These are phyloP conservation scores for Aurelia aurita complex sp. Pacific DNA, from an alignment of 30 jellyfish, hydroid and myxozoan species.

Conservation along the genomic window DNA sequence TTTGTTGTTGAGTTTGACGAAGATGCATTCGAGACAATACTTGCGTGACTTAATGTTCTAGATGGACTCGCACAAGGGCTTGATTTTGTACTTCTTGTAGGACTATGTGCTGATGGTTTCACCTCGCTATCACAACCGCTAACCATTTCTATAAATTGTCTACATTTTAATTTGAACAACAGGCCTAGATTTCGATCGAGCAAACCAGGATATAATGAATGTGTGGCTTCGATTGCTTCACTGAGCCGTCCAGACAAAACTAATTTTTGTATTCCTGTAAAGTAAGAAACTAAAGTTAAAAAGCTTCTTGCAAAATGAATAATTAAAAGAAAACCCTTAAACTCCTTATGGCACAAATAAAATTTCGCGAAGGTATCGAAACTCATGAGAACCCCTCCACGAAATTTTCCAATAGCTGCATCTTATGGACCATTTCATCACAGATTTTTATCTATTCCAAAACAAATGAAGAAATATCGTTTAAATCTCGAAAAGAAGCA, in stretches of 20 bases:
- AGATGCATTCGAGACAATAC: constrained; percentile 13
- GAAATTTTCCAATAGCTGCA: too few species aligned
- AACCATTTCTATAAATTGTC: constrained; percentile 98
- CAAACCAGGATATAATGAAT: constrained; percentile 88
- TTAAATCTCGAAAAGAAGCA: too few species aligned
- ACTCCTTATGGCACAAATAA: too few species aligned
- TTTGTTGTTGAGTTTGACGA: constrained; percentile 40
- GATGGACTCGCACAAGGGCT: constrained; percentile 95
- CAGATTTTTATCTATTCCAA: too few species aligned
- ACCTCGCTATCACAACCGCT: constrained; percentile 96
- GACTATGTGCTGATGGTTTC: constrained; percentile 88
- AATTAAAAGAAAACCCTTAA: too few species aligned
- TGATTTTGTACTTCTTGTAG: constrained; percentile 79
- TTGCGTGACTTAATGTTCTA: constrained; percentile 69
- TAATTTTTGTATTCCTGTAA: constrained; percentile 86
- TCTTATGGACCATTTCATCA: too few species aligned
- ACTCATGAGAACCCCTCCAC: too few species aligned
- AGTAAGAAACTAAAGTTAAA: not conserved
- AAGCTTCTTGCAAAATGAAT: not conserved
- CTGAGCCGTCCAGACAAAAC: constrained; percentile 91
- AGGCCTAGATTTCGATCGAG: constrained; percentile 78
- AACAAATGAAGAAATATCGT: too few species aligned
- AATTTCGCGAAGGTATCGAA: too few species aligned
- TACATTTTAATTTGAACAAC: constrained; percentile 81
- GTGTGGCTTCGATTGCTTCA: constrained; percentile 94